These are phyloP conservation scores for Drosophila bifasciata DNA, from an alignment of 1,140 invertebrate species.

Conservation along the genomic window DNA sequence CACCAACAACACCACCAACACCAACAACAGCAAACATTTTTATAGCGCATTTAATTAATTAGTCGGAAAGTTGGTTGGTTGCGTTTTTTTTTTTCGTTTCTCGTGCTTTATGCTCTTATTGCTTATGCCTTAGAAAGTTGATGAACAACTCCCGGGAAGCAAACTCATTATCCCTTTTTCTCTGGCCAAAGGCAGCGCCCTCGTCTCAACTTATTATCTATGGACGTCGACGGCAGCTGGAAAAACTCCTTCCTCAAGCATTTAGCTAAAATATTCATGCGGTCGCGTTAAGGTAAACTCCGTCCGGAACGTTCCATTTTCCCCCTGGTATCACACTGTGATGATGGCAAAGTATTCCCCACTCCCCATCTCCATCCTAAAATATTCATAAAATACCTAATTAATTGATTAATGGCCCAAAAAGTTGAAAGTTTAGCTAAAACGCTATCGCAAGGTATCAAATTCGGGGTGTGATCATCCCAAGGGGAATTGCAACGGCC, in stretches of 20 bases:
- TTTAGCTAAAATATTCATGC: constrained; percentile 74
- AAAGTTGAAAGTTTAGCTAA: constrained; percentile 66
- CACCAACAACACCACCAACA: constrained; percentile 30
- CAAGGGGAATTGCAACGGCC: constrained; percentile 14
- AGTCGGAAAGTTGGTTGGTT: constrained; percentile 68
- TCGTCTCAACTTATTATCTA: constrained; percentile 64
- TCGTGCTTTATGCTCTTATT: constrained; percentile 30
- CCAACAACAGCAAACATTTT: constrained; percentile 71
- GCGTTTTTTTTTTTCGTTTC: constrained; percentile 51
- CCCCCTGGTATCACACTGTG: constrained; percentile 26
- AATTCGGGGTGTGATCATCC: constrained; percentile 34
- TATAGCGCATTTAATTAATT: constrained; percentile 82
- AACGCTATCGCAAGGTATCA: constrained; percentile 66
- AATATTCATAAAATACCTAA: constrained; percentile 81
- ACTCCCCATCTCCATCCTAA: constrained; percentile 40
- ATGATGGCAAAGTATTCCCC: constrained; percentile 24
- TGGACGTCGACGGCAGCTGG: constrained; percentile 59
- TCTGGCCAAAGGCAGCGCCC: neutral
- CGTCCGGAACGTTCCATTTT: constrained; percentile 24
- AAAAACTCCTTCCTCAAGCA: constrained; percentile 18
- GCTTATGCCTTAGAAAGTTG: constrained; percentile 58
- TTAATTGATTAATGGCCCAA: constrained; percentile 78
- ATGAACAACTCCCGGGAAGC: constrained; percentile 49
- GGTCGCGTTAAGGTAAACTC: constrained; percentile 54
- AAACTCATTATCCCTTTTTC: constrained; percentile 74